A percentile compares a stretch with the other conserved stretches of the same genome.
These are phyloP conservation scores for Solenopsis fugax DNA, from an alignment of 1,140 invertebrate species.

Conservation along the genomic window DNA sequence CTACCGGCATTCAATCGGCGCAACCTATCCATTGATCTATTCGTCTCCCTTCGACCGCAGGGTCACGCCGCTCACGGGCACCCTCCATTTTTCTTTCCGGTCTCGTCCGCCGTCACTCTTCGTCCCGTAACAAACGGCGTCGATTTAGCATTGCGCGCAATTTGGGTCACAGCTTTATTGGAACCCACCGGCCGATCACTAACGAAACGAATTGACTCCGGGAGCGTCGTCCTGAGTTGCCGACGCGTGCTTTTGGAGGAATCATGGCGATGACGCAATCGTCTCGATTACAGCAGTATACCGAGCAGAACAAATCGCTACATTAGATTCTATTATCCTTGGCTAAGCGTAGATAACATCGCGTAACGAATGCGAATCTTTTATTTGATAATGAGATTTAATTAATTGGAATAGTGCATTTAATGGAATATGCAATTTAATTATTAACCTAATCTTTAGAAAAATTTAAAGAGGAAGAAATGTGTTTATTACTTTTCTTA, in stretches of 20 bases:
- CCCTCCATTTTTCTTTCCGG: constrained; percentile 51
- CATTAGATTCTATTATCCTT: neutral
- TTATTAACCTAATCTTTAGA: neutral
- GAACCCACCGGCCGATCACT: constrained; percentile 68
- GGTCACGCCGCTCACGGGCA: neutral
- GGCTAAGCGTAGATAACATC: neutral
- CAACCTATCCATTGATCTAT: constrained; percentile 66
- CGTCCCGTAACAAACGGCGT: constrained; percentile 62
- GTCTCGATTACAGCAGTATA: constrained; percentile 59
- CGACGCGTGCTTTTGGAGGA: constrained; percentile 43
- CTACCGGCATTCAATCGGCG: constrained; percentile 73
- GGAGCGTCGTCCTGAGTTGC: constrained; percentile 55
- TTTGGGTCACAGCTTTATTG: constrained; percentile 81
- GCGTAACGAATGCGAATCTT: neutral
- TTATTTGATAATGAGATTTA: neutral
- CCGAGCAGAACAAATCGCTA: constrained; percentile 40
- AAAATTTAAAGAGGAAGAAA: neutral
- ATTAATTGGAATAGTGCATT: neutral
- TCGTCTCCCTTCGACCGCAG: constrained; percentile 12
- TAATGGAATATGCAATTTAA: no score
- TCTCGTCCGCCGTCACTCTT: constrained; percentile 45
- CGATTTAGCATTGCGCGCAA: constrained; percentile 77
- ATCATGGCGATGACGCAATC: constrained; percentile 63
- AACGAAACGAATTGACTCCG: constrained; percentile 73
- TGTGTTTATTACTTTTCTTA: no score